Conservation (phyloP, 1,140 invertebrate species). For the Bombyx mori region DNA sequence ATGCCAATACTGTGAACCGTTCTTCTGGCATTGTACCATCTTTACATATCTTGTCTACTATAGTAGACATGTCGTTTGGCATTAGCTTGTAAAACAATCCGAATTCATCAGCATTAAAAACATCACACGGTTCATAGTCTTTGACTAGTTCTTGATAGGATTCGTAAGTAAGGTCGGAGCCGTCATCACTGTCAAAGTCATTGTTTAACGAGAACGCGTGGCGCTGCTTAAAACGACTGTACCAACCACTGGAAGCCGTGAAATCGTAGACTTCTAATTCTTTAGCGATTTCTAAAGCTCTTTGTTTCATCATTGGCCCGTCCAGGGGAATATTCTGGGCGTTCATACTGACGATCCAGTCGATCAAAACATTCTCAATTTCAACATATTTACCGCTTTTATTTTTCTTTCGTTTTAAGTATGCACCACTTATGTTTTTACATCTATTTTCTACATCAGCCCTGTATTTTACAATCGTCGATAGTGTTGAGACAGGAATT, state of each 20-base stretch:
- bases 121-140: slow-evolving; percentile 3
- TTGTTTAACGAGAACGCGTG: not conserved
- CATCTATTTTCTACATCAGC: slow-evolving; percentile 1
- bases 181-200: slow-evolving; percentile 1
- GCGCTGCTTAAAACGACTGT: slow-evolving; percentile 2
- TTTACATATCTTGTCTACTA: slow-evolving; percentile 1
- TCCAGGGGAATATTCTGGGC: slow-evolving; percentile 1
- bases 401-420: slow-evolving; percentile 3
- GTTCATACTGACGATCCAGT: slow-evolving; percentile 4
- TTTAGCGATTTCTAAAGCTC: slow-evolving; percentile 6
- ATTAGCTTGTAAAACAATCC: slow-evolving; percentile 3
- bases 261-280: slow-evolving; percentile 4
- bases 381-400: slow-evolving; percentile 5
- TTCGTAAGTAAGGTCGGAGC: not conserved
- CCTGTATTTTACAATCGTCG: slow-evolving; percentile 3
- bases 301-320: slow-evolving; percentile 4
- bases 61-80: not conserved
- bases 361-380: slow-evolving; percentile 4
- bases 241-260: slow-evolving; percentile 6
- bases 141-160: slow-evolving; percentile 4
- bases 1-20: slow-evolving; percentile 4
- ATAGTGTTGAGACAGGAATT: slow-evolving; percentile 2
- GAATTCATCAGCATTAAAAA: slow-evolving; percentile 7
- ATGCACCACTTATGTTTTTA: not conserved
- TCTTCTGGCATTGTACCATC: not conserved